phyloP scores from a whole-genome alignment of 1,140 invertebrate species.

The Drosophila ohnishii region DNA sequence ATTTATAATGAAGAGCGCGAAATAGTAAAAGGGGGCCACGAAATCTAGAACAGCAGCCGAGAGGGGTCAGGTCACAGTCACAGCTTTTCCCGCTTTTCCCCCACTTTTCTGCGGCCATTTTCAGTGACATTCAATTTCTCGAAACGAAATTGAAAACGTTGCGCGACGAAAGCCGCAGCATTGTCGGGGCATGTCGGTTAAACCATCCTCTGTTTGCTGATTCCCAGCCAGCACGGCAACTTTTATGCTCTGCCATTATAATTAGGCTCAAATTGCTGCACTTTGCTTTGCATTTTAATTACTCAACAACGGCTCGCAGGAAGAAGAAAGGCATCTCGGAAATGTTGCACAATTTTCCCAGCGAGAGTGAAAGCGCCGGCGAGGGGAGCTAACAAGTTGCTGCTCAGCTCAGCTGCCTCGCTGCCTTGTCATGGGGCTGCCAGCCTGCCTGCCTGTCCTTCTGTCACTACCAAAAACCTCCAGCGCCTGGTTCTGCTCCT shows the following conservation, averaged over 20 bases:
- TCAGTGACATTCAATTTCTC: slow-evolving; percentile 75
- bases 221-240: slow-evolving; percentile 20
- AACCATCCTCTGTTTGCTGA: slow-evolving; percentile 44
- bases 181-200: slow-evolving; percentile 33
- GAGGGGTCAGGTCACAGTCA: slow-evolving; percentile 10
- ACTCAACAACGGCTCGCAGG: slow-evolving; percentile 43
- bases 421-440: slow-evolving; percentile 35
- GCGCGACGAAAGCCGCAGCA: slow-evolving; percentile 12
- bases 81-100: slow-evolving; percentile 8
- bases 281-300: slow-evolving; percentile 66
- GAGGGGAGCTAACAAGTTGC: slow-evolving; percentile 65
- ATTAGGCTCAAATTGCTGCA: slow-evolving; percentile 60
- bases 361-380: slow-evolving; percentile 35
- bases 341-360: slow-evolving; percentile 69
- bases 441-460: slow-evolving; percentile 16
- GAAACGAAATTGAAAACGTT: slow-evolving; percentile 79
- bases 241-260: slow-evolving; percentile 44
- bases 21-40: slow-evolving; percentile 15
- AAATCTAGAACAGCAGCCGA: slow-evolving; percentile 58
- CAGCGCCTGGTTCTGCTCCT: not conserved
- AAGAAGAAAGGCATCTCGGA: slow-evolving; percentile 53
- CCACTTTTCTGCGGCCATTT: slow-evolving; percentile 19
- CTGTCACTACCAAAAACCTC: slow-evolving; percentile 34
- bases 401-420: slow-evolving; percentile 35
- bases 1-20: slow-evolving; percentile 64